Conservation (phyloP, 2,113 vertebrate species). For the Percina caprodes region DNA sequence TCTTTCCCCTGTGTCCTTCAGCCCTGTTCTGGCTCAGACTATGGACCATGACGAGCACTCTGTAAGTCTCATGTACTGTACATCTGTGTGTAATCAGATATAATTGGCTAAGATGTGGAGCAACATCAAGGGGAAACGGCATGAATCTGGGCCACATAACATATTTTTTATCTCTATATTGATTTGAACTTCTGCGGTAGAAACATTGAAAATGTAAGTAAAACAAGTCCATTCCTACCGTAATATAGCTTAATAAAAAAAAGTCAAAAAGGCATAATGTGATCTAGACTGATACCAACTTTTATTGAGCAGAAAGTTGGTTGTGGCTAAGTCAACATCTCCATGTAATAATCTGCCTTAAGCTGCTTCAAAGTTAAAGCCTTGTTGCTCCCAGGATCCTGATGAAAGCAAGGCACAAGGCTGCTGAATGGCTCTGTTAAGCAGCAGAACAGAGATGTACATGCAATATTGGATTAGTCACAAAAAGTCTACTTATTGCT, state of each 20-base stretch:
- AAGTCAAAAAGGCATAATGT: background rate
- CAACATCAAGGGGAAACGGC: background rate
- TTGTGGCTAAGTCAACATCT: background rate
- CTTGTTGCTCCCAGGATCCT: too few relatives aligned
- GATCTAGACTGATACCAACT: background rate
- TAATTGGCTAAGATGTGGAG: background rate
- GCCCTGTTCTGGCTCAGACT: conserved; percentile 95
- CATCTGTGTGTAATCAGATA: conserved; percentile 1
- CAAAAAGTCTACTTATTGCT: background rate
- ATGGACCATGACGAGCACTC: conserved; percentile 97
- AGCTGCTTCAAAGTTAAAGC: background rate
- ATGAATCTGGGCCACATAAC: background rate
- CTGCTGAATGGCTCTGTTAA: background rate
- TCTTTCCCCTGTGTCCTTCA: conserved; percentile 95
- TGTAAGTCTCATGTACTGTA: conserved; percentile 77
- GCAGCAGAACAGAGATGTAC: background rate
- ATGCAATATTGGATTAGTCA: background rate
- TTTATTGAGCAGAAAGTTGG: background rate
- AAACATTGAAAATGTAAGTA: background rate
- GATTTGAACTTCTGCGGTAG: background rate
- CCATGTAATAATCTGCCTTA: too few relatives aligned
- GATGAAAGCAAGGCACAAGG: background rate
- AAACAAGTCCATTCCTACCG: background rate
- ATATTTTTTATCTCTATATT: background rate
- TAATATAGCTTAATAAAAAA: background rate